Evolutionary conservation across 1,140 invertebrate genomes (phyloP).

Genomic region (Aricia agestis): DNA sequence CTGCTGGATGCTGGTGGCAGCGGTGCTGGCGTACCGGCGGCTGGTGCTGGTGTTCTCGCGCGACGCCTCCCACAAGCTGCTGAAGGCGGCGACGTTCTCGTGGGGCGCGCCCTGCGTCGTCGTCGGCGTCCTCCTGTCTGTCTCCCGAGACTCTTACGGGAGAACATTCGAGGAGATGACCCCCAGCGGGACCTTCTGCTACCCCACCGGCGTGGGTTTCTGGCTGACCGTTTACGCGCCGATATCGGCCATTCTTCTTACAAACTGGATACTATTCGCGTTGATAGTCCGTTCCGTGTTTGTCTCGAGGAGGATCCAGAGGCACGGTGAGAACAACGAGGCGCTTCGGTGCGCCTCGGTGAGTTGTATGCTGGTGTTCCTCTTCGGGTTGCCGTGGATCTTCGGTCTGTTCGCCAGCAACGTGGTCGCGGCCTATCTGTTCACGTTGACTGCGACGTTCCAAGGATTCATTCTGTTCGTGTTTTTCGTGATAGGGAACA

Average conservation of each 20-base stretch:
- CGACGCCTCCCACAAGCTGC: slow-evolving; percentile 67
- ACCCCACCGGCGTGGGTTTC: slow-evolving; percentile 62
- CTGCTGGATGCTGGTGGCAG: slow-evolving; percentile 76
- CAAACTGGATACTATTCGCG: slow-evolving; percentile 71
- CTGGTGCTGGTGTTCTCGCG: slow-evolving; percentile 67
- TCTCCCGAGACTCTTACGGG: slow-evolving; percentile 55
- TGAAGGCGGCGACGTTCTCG: slow-evolving; percentile 66
- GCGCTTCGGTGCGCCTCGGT: slow-evolving; percentile 65
- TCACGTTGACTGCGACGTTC: slow-evolving; percentile 69
- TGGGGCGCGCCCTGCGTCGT: slow-evolving; percentile 63
- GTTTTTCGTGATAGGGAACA: slow-evolving; percentile 75
- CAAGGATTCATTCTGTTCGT: slow-evolving; percentile 76
- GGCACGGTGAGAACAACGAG: slow-evolving; percentile 68
- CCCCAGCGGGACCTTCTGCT: slow-evolving; percentile 60
- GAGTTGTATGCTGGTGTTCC: slow-evolving; percentile 70
- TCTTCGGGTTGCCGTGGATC: slow-evolving; percentile 74
- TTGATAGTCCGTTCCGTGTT: slow-evolving; percentile 74
- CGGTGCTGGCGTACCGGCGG: slow-evolving; percentile 67
- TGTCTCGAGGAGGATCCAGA: slow-evolving; percentile 61
- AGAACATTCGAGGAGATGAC: slow-evolving; percentile 52
- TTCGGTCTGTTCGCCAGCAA: slow-evolving; percentile 68
- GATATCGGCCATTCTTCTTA: slow-evolving; percentile 59
- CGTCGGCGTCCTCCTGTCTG: slow-evolving; percentile 60
- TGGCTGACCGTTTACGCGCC: slow-evolving; percentile 71
- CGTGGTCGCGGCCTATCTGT: slow-evolving; percentile 69